Conservation (phyloP, 2,797 vertebrate species). For the Eutrigla gurnardus region DNA sequence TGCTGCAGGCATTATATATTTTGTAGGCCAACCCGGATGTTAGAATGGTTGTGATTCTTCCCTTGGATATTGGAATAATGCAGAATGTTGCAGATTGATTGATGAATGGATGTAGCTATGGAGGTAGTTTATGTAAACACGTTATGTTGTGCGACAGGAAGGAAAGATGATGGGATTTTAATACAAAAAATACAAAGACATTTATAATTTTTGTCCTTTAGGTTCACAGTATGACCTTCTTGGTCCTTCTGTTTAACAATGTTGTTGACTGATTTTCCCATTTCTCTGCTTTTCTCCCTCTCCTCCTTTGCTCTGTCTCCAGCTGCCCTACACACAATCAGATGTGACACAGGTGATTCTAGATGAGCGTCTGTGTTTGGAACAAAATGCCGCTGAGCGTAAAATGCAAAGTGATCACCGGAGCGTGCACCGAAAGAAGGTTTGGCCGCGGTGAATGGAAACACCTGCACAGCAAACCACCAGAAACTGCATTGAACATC, state of each 20-base stretch:
- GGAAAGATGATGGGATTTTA: background rate
- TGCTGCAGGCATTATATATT: too few species aligned
- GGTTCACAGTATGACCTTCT: too few species aligned
- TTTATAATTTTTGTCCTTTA: too few species aligned
- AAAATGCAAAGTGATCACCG: constrained; percentile 68
- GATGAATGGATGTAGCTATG: background rate
- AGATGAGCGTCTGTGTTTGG: constrained; percentile 46
- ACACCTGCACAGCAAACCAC: constrained; percentile 74
- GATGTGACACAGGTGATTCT: constrained; percentile 37
- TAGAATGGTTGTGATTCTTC: background rate
- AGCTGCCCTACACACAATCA: constrained; percentile 21
- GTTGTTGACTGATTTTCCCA: constrained; percentile 20
- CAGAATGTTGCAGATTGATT: background rate
- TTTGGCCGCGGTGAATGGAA: constrained; percentile 74
- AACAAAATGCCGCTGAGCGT: constrained; percentile 31
- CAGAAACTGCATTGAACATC: constrained; percentile 77
- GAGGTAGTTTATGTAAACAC: background rate
- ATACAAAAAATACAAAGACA: background rate
- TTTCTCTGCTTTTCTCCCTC: constrained; percentile 14
- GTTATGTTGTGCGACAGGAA: background rate
- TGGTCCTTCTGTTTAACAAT: constrained; percentile 38
- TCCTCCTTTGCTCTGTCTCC: constrained; percentile 24
- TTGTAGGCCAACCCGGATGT: too few species aligned
- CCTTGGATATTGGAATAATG: too few species aligned
- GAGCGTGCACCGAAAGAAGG: constrained; percentile 63